Evolutionary conservation across 2,113 vertebrate species (phyloP), one percentile per base, ranked within the genome.

Genomic region (Dasyurus viverrinus): DNA sequence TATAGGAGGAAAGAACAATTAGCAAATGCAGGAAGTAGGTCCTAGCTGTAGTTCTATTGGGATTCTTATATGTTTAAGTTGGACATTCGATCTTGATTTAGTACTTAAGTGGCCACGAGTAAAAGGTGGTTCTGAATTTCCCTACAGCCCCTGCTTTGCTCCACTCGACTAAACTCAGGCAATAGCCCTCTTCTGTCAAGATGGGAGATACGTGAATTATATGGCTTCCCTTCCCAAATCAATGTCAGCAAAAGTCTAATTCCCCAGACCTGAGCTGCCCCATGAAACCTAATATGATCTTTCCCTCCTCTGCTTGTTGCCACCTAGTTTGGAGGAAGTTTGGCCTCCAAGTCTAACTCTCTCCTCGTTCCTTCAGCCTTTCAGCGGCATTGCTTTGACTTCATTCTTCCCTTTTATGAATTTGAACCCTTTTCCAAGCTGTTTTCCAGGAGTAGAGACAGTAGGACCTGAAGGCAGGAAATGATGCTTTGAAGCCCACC

Each of bases 401-500:
- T 14, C 89, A 4, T 5, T 54, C 19, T 68, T 30, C 92, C 54
- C n/a, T 3, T 92, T 94, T 84, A 42, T 3, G 47, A 90, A 94
- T 94, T 93, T 90, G 90, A 16, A 26, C 90, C 93, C 22, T 90
- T 76, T 12, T 91, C 47, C 55, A 95, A 94, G 19, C 68, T 54
- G 0, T 55, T 24, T 26, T 55, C 26, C 55, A 57, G 26, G 55
- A 57, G 26, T 3, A 27, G 55, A 57, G 25, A 57, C 8, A 11
- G 26, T 57, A 27, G 8, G 55, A 57, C 26, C 8, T 57, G 55
- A 57, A 27, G 8, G 8, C 25, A 57, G 55, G 55, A 57, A 57
- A 57, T 23, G 26, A 9, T 8, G 11, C 1, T 27, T 57, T 57
- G 26, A 55, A 57, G 26, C 55, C 55, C 55, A 57, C 55, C 55